Base-by-base conservation (phyloP, 2,113 vertebrate species). In the Mionectes macconnelli region DNA sequence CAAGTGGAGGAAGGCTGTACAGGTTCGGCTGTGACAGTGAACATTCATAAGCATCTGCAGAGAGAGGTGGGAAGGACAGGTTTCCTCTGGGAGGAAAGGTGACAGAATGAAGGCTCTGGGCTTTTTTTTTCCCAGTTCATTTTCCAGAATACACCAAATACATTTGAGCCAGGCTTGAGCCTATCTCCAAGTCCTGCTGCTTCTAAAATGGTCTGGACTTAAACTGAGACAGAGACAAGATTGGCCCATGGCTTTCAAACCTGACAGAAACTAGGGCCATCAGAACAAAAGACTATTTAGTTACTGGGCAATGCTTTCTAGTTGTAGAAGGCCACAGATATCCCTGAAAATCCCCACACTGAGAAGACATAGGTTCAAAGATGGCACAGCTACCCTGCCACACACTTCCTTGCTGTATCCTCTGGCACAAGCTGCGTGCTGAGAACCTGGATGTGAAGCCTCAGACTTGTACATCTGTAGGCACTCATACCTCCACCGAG, bases 401-500 rank as follows among this genome's bases (percentile, higher is more conserved):
- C 33, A 37, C 7, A 3, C 14, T 49, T 75, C 25, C 10, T 53
- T 90, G 69, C 17, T 27, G 62, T 35, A 39, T 82, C 20, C 23
- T 22, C 9, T 52, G 30, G 42, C 33, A 59, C 35, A 64, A 42
- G 8, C 18, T n/a, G 12, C 47, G 18, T 53, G 25, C 67, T 63
- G 60, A 91, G 56, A 78, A 59, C 19, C 9, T 53, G 52, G 12
- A 35, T 77, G 27, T 44, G 47, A 87, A 84, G 39, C 40, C 18
- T 23, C 2, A 12, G 28, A 50, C 30, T 35, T 37, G 39, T 1
- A 2, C 4, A 9, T 44, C 45, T 59, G 17, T 22, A 22, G 2
- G 3, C 0, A 0, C 30, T 86, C 8, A 16, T 45, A 19, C 6
- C 39, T 62, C 20, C 4, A 2, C 7, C 33, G 28, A 55, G 23